Conservation (phyloP, 53 echinoderm and acorn worm species). For the Stichopus horrens region DNA sequence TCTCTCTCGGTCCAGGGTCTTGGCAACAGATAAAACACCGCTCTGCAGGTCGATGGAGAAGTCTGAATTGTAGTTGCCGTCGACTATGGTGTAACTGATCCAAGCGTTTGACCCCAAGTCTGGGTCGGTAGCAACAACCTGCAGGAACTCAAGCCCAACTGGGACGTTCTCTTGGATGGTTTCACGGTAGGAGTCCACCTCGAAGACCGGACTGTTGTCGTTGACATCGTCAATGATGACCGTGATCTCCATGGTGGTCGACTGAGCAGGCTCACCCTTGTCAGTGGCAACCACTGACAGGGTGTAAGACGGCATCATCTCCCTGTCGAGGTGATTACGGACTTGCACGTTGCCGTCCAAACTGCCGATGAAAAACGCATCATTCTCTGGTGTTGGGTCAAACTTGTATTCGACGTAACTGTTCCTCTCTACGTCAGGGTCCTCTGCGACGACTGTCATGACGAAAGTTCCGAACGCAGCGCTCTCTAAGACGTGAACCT, state of each 20-base stretch:
- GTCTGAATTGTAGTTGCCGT: conserved; percentile 65
- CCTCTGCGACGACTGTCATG: conserved; percentile 74
- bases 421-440: conserved; percentile 81
- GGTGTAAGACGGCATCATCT: conserved; percentile 51
- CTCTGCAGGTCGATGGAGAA: conserved; percentile 63
- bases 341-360: conserved; percentile 78
- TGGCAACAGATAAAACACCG: conserved; percentile 70
- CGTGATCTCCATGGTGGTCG: conserved; percentile 69
- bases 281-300: conserved; percentile 76
- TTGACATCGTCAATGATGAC: conserved; percentile 73
- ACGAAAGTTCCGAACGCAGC: conserved; percentile 61
- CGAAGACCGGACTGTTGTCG: conserved; percentile 76
- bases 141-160: conserved; percentile 77
- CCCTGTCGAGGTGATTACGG: conserved; percentile 71
- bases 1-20: conserved; percentile 68
- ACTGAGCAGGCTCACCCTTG: conserved; percentile 71
- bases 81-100: conserved; percentile 69
- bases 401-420: conserved; percentile 83
- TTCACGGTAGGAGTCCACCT: conserved; percentile 51
- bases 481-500: conserved; percentile 63
- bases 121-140: conserved; percentile 71
- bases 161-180: conserved; percentile 73
- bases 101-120: conserved; percentile 73
- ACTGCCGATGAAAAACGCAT: conserved; percentile 60
- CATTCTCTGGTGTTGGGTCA: conserved; percentile 60